A percentile compares a stretch with the other conserved stretches of the same genome.
phyloP scores from a whole-genome alignment of 2,113 vertebrate species.

The Nematolebias whitei region DNA sequence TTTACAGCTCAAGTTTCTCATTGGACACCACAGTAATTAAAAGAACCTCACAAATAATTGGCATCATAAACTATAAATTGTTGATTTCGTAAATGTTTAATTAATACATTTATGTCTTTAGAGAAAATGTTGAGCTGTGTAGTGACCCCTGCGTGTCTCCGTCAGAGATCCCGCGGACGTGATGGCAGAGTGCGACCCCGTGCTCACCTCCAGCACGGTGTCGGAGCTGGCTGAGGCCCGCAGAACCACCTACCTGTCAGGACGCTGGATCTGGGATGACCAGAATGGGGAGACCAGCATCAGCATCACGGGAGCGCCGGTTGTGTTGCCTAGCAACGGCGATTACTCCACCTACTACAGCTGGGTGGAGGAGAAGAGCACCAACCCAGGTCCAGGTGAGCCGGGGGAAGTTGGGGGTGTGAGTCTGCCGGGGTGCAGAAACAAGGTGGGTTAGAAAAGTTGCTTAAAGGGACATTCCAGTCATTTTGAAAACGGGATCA shows the following conservation, averaged over 20 bases:
- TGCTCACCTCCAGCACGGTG: conserved; percentile 95
- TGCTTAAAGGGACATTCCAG: too few relatives aligned
- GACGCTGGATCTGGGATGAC: conserved; percentile 97
- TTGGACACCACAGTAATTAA: too few relatives aligned
- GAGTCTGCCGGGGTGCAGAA: neutral
- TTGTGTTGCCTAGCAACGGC: conserved; percentile 92
- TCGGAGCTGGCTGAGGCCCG: conserved; percentile 95
- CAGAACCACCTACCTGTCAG: conserved; percentile 94
- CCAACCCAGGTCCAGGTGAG: conserved; percentile 90
- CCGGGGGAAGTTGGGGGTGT: neutral
- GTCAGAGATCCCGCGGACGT: conserved; percentile 90
- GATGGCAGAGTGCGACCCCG: conserved; percentile 86
- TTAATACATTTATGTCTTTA: too few relatives aligned
- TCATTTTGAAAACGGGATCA: too few relatives aligned
- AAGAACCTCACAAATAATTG: too few relatives aligned
- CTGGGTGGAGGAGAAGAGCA: conserved; percentile 84
- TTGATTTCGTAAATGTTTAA: too few relatives aligned
- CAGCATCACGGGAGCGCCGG: conserved; percentile 90
- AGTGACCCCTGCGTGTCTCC: neutral
- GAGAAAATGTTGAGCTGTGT: too few relatives aligned
- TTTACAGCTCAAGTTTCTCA: too few relatives aligned
- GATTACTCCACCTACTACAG: conserved; percentile 97
- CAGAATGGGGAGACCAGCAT: conserved; percentile 98
- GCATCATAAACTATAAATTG: too few relatives aligned
- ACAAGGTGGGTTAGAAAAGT: neutral